phyloP scores from a whole-genome alignment of 1,140 invertebrate genomes.

The Anthonomus grandis region DNA sequence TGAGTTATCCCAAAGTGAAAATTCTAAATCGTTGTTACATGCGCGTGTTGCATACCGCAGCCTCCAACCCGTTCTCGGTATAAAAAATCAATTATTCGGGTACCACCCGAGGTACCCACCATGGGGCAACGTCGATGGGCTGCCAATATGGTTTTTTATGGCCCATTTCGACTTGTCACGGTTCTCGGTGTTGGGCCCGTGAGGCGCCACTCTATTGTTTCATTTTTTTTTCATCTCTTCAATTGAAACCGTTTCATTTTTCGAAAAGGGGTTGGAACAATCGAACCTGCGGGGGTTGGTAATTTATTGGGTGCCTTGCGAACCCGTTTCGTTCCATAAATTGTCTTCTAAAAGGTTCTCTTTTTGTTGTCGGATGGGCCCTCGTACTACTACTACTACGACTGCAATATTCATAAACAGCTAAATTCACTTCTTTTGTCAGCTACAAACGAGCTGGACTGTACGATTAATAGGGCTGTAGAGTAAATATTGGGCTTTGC shows the following conservation, averaged over 20 bases:
- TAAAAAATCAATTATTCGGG: constrained; percentile 19
- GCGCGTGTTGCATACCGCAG: too few relatives aligned
- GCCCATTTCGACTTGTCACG: constrained; percentile 6
- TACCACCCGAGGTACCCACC: constrained; percentile 5
- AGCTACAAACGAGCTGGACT: constrained; percentile 5
- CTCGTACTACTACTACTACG: too few relatives aligned
- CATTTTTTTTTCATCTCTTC: too few relatives aligned
- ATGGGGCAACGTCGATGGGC: constrained; percentile 16
- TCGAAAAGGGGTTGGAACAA: neutral
- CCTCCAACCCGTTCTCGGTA: too few relatives aligned
- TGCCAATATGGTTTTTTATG: constrained; percentile 23
- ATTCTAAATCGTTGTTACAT: too few relatives aligned
- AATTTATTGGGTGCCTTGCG: constrained; percentile 3
- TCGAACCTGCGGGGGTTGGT: neutral
- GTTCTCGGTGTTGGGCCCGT: too few relatives aligned
- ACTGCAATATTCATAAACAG: too few relatives aligned
- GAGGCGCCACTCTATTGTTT: constrained; percentile 19
- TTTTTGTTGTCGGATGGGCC: too few relatives aligned
- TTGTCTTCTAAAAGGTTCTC: too few relatives aligned
- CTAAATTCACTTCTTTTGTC: constrained; percentile 13
- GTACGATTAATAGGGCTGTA: constrained; percentile 17
- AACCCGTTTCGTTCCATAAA: too few relatives aligned
- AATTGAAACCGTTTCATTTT: neutral
- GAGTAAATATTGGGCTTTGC: constrained; percentile 18
- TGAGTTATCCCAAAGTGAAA: too few relatives aligned